Evolutionary conservation across 2,797 vertebrate genomes (phyloP).

Genomic region (Darevskia mixta): DNA sequence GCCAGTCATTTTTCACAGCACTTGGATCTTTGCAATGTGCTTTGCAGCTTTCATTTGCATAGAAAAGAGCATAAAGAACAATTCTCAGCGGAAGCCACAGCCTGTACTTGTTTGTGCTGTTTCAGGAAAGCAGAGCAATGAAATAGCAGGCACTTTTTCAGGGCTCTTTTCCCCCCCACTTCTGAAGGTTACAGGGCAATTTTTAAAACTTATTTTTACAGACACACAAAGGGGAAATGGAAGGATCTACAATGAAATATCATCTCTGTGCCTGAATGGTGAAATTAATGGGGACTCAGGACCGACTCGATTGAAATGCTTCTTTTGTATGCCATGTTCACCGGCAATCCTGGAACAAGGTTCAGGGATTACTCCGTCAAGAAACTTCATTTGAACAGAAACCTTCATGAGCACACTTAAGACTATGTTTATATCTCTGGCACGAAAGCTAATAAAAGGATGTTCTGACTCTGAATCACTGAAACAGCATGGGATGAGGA

Average conservation of each 20-base stretch:
- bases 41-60: conserved; percentile 54
- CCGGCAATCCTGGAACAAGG: background rate
- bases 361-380: conserved; percentile 51
- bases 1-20: conserved; percentile 11
- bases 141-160: conserved; percentile 24
- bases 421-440: conserved; percentile 36
- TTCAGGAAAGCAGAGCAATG: conserved; percentile 56
- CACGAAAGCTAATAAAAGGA: conserved; percentile 60
- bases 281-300: conserved; percentile 27
- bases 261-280: conserved; percentile 4
- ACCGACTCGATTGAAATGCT: conserved; percentile 41
- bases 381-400: conserved; percentile 42
- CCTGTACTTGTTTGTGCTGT: conserved; percentile 39
- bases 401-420: conserved; percentile 43
- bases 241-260: conserved; percentile 12
- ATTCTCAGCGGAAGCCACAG: conserved; percentile 30
- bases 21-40: background rate
- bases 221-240: background rate
- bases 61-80: conserved; percentile 37
- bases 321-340: conserved; percentile 30
- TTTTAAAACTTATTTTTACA: conserved; percentile 6
- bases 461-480: conserved; percentile 52
- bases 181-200: conserved; percentile 55
- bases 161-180: conserved; percentile 34
- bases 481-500: conserved; percentile 3